A percentile compares a stretch with the other conserved stretches of the same genome.
Evolutionary conservation across 1,140 invertebrate genomes (phyloP).

Genomic region (Lepidurus arcticus): DNA sequence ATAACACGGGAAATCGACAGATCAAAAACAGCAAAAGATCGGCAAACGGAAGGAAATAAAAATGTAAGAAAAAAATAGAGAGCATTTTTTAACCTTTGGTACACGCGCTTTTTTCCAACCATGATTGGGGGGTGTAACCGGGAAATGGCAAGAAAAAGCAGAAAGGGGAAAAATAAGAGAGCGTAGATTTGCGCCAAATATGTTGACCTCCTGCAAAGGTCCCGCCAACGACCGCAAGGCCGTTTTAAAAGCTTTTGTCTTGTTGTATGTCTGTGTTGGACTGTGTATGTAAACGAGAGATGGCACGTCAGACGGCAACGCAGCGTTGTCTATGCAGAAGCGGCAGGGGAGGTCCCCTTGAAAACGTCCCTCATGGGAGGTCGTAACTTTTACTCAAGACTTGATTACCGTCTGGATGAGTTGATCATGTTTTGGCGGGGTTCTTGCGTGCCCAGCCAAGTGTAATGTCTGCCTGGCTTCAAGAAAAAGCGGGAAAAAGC

Average conservation of each 20-base stretch:
- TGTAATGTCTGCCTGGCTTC: not conserved
- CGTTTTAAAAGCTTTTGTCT: not conserved
- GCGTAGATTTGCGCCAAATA: not conserved
- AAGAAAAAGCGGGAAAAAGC: not conserved
- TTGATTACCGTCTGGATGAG: slow-evolving; percentile 1
- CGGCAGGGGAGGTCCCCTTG: slow-evolving; percentile 10
- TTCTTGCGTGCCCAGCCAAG: not conserved
- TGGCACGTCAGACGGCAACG: too few relatives aligned
- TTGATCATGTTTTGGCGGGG: slow-evolving; percentile 18
- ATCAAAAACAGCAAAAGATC: too few relatives aligned
- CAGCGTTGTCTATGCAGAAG: not conserved
- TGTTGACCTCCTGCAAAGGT: slow-evolving; percentile 10
- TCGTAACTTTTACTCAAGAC: slow-evolving; percentile 1
- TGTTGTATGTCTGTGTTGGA: not conserved
- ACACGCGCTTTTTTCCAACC: too few relatives aligned
- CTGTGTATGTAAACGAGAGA: not conserved
- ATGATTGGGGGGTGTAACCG: too few relatives aligned
- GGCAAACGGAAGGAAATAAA: too few relatives aligned
- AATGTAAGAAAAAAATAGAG: too few relatives aligned
- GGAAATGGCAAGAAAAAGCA: too few relatives aligned
- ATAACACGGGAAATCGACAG: too few relatives aligned
- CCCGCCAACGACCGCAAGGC: not conserved
- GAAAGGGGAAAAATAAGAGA: too few relatives aligned
- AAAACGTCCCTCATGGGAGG: slow-evolving; percentile 8
- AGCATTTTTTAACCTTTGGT: too few relatives aligned